These are phyloP conservation scores for Drosophila percnosoma DNA, from an alignment of 2,888 invertebrate genomes.

Conservation along the genomic window DNA sequence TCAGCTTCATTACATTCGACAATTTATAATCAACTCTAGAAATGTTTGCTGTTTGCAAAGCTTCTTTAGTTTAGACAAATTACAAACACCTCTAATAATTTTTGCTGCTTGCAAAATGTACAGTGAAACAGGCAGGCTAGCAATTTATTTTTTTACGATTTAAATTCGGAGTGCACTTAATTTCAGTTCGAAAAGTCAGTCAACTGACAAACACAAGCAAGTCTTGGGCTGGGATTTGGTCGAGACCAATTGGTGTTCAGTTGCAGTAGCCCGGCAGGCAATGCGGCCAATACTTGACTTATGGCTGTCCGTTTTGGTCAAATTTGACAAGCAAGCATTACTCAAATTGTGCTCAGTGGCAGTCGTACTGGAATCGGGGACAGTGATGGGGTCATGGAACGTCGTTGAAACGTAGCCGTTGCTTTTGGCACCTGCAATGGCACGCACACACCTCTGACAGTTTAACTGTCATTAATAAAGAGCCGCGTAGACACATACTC, in stretches of 20 bases:
- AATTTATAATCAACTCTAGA: not conserved
- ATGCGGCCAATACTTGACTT: constrained; percentile 66
- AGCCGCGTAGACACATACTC: constrained; percentile 35
- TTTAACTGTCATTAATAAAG: constrained; percentile 79
- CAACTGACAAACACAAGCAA: constrained; percentile 13
- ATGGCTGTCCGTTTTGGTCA: constrained; percentile 63
- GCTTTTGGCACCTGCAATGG: constrained; percentile 67
- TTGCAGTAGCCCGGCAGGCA: not conserved
- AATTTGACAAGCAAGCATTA: constrained; percentile 74
- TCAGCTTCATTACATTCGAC: not conserved
- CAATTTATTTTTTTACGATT: constrained; percentile 2
- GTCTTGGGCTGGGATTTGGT: constrained; percentile 1
- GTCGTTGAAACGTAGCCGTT: constrained; percentile 32
- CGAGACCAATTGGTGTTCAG: not conserved
- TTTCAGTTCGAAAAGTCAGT: constrained; percentile 12
- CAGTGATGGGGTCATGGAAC: not conserved
- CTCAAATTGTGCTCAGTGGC: constrained; percentile 54
- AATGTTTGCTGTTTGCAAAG: not conserved
- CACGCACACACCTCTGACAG: constrained; percentile 77
- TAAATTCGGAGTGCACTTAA: constrained; percentile 12
- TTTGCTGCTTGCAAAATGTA: not conserved
- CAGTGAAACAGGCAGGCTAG: not conserved
- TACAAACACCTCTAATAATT: not conserved
- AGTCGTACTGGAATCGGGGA: not conserved
- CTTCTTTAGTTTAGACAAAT: not conserved